A percentile compares a stretch with the other conserved stretches of the same genome.
phyloP scores from a whole-genome alignment of 2,888 invertebrate genomes.

The Mesoligia furuncula region DNA sequence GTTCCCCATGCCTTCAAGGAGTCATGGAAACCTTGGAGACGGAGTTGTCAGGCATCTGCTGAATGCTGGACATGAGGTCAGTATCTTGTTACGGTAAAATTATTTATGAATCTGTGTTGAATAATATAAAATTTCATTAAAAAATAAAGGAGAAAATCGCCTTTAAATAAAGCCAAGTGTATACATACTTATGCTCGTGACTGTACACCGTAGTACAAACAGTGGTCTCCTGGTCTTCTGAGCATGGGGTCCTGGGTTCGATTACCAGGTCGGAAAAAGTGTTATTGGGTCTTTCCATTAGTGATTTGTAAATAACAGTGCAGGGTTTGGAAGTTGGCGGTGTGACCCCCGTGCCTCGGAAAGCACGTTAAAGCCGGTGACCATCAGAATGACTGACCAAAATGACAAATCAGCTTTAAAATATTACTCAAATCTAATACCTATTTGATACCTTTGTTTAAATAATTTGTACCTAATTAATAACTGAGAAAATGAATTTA shows the following conservation, averaged over 20 bases:
- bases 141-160: too few species aligned
- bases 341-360: neutral
- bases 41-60: constrained; percentile 69
- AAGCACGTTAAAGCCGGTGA: too few species aligned
- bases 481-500: too few species aligned
- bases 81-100: constrained; percentile 1
- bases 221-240: neutral
- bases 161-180: too few species aligned
- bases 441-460: too few species aligned
- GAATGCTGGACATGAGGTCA: constrained; percentile 75
- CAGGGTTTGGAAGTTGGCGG: neutral
- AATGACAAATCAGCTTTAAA: too few species aligned
- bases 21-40: constrained; percentile 72
- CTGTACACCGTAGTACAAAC: neutral
- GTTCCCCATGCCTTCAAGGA: constrained; percentile 69
- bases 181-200: too few species aligned
- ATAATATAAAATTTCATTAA: too few species aligned
- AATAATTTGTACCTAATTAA: too few species aligned
- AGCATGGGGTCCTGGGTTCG: neutral
- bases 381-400: too few species aligned
- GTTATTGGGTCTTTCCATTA: neutral
- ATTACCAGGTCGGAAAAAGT: neutral
- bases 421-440: too few species aligned
- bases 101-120: neutral
- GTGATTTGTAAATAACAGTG: neutral